Evolutionary conservation across 2,888 invertebrate species (phyloP).

Genomic region (Charanyca ferruginea): DNA sequence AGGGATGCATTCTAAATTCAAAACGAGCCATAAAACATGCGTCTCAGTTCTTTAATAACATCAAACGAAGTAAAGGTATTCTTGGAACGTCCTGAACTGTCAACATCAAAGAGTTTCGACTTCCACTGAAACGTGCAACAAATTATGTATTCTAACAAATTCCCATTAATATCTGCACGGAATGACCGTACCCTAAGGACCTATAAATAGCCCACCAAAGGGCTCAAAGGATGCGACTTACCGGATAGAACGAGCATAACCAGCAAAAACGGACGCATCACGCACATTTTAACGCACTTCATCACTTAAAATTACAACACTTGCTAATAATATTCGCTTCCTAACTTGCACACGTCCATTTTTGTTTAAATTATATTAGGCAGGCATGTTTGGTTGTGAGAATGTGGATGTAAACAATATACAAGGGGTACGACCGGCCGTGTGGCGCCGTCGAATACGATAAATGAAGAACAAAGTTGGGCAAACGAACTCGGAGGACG

Average conservation of each 20-base stretch:
- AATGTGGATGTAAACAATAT: slow-evolving; percentile 72
- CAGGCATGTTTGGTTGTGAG: slow-evolving; percentile 70
- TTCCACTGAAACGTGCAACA: slow-evolving; percentile 68
- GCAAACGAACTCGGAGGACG: slow-evolving; percentile 63
- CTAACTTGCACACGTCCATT: slow-evolving; percentile 64
- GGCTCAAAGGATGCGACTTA: slow-evolving; percentile 85
- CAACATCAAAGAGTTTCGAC: slow-evolving; percentile 71
- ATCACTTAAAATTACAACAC: slow-evolving; percentile 72
- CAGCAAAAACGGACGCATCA: slow-evolving; percentile 77
- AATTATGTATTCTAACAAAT: slow-evolving; percentile 76
- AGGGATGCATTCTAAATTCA: slow-evolving; percentile 55
- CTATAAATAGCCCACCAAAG: slow-evolving; percentile 84
- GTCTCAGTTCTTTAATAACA: slow-evolving; percentile 68
- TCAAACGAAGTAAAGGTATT: slow-evolving; percentile 66
- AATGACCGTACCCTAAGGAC: slow-evolving; percentile 79
- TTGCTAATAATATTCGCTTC: slow-evolving; percentile 58
- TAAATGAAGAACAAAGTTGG: slow-evolving; percentile 69
- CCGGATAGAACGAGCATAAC: slow-evolving; percentile 83
- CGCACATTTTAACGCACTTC: slow-evolving; percentile 82
- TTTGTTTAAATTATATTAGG: slow-evolving; percentile 73
- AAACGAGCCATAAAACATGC: slow-evolving; percentile 64
- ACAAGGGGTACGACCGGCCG: slow-evolving; percentile 64
- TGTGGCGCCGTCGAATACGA: slow-evolving; percentile 69
- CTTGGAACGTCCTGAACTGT: slow-evolving; percentile 65
- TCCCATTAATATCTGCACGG: slow-evolving; percentile 83